These are phyloP conservation scores for Laterallus jamaicensis DNA, from an alignment of 2,113 vertebrate species.

Conservation along the genomic window DNA sequence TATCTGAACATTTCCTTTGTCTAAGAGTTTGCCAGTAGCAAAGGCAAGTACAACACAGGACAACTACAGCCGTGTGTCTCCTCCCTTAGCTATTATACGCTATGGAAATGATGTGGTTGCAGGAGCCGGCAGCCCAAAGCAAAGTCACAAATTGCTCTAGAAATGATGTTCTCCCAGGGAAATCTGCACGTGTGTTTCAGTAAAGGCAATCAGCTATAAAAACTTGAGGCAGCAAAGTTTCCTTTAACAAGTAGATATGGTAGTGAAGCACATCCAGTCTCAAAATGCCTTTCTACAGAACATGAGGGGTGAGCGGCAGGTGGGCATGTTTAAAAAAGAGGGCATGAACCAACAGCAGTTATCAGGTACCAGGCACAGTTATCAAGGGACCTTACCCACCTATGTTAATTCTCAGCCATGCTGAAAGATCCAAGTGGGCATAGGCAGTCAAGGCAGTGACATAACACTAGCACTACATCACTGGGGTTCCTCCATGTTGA, in stretches of 20 bases:
- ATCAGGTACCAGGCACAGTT: background rate
- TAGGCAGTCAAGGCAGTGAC: background rate
- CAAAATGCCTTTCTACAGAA: background rate
- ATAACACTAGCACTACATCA: fast-evolving
- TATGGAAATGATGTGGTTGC: background rate
- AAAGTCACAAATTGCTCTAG: background rate
- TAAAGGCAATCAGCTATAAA: background rate
- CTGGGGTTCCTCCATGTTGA: background rate
- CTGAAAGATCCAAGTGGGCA: background rate
- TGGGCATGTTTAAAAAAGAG: fast-evolving
- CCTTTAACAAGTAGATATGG: background rate
- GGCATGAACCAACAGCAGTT: background rate
- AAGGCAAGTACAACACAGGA: background rate
- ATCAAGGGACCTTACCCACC: background rate
- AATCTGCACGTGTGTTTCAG: background rate
- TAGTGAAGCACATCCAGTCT: background rate
- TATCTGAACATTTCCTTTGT: background rate
- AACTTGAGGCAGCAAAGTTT: background rate
- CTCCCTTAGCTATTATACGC: background rate
- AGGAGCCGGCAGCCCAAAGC: background rate
- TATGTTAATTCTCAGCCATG: background rate
- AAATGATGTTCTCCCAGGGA: background rate
- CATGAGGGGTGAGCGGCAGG: background rate
- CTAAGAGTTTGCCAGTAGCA: background rate
- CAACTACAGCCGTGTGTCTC: fast-evolving